phyloP scores from a whole-genome alignment of 64 coral and sea anemone species.

The Platygyra sinensis region DNA sequence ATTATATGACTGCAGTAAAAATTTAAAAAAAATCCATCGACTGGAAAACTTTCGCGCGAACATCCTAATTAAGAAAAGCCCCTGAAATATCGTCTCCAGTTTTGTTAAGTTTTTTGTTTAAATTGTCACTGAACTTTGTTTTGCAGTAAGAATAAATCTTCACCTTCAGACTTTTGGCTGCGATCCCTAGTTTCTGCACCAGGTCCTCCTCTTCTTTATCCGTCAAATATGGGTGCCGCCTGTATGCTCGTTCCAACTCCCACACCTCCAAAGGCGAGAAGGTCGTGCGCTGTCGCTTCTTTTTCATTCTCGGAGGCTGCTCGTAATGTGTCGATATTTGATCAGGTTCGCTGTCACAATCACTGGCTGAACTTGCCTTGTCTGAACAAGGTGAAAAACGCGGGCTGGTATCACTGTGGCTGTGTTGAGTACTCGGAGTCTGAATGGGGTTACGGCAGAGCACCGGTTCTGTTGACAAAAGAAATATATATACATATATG shows the following conservation, averaged over 20 bases:
- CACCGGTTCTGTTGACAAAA: neutral
- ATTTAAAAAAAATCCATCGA: too few relatives aligned
- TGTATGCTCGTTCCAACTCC: neutral
- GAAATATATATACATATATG: neutral
- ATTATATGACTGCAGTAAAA: too few relatives aligned
- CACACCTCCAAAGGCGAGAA: neutral
- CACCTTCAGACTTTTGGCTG: neutral
- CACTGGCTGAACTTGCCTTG: neutral
- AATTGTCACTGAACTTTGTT: too few relatives aligned
- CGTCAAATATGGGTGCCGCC: neutral
- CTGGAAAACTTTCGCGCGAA: too few relatives aligned
- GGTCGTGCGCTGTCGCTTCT: constrained; percentile 18
- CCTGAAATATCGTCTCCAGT: too few relatives aligned
- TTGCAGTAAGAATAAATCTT: too few relatives aligned
- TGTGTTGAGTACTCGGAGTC: neutral
- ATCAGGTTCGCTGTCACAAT: neutral
- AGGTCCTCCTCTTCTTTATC: neutral
- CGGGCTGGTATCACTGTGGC: neutral
- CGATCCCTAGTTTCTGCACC: neutral
- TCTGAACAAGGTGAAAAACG: neutral
- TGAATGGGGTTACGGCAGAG: neutral
- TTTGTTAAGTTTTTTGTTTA: too few relatives aligned
- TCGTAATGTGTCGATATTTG: neutral
- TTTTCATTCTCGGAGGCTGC: neutral
- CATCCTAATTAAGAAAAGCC: too few relatives aligned